A percentile compares a stretch with the other conserved stretches of the same genome.
phyloP scores from a whole-genome alignment of 2,113 vertebrate genomes.

The Oreochromis spilurus region DNA sequence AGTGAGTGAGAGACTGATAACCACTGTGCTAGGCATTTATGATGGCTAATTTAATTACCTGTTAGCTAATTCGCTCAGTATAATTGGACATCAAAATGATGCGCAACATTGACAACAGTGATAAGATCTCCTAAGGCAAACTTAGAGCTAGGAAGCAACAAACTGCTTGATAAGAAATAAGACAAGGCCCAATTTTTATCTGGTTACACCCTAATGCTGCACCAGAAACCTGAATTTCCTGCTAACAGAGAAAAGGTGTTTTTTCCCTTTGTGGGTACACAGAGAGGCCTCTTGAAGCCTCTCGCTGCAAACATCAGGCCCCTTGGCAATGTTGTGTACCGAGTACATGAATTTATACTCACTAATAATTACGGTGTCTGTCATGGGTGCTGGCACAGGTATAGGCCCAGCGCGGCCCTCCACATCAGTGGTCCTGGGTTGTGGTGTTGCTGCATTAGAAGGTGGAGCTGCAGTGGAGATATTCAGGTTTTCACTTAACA shows the following conservation, averaged over 20 bases:
- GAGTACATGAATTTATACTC: constrained; percentile 45
- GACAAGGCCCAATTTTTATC: background rate
- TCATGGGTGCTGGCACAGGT: constrained; percentile 39
- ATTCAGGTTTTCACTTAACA: background rate
- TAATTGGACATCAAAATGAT: background rate
- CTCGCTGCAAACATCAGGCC: background rate
- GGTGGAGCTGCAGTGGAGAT: background rate
- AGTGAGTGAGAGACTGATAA: background rate
- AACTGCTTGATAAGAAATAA: background rate
- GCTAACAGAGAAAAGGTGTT: background rate
- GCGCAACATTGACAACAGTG: background rate
- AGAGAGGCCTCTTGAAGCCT: background rate
- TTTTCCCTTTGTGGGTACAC: background rate
- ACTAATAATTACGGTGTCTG: constrained; percentile 78
- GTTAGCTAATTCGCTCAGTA: background rate
- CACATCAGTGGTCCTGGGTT: background rate
- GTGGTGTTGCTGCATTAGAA: background rate
- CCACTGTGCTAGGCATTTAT: background rate
- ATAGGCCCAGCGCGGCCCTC: constrained; percentile 47
- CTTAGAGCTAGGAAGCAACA: background rate
- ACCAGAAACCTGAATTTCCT: background rate
- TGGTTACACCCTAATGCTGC: background rate
- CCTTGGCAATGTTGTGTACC: background rate
- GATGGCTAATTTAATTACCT: background rate
- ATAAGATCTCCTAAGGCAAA: background rate